Base-by-base conservation (phyloP, 2,888 invertebrate species). In the Drosophila merina region DNA sequence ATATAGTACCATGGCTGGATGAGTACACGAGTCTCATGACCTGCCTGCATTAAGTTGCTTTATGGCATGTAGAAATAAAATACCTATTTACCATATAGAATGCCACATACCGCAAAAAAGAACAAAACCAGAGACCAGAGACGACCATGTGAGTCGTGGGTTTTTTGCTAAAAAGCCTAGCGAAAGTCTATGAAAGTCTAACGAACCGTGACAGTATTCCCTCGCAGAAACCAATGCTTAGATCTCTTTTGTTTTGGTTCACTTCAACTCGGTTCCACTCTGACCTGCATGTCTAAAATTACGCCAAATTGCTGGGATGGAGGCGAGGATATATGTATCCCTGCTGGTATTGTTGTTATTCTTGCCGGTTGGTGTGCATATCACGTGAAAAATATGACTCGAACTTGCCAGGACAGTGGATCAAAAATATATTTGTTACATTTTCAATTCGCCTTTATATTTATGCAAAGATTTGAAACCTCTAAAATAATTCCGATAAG, bases 211-310 rank as follows among this genome's bases (percentile, higher is more conserved):
- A 64, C 67, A 47, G 47, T 54, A 42, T 12, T 55, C 30, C 48
- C 63, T 36, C 45, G 20, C 3, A 50, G 30, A 10, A 9, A n/a
- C n/a, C 2, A 5, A 44, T 9, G 12, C 8, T 9, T 28, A 8
- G 31, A 20, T 31, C n/a, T 7, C 5, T 38, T 8, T 9, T 4
- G n/a, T 36, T 9, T 4, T 31, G 5, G 33, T 55, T 33, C 55
- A 5, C 31, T 4, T 7, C 20, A 2, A 7, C 10, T 7, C 51
- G 8, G 40, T 10, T 30, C 36, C 48, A 59, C 31, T 42, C 20
- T 57, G 48, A 40, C 28, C 49, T 62, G 69, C 68, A 68, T 68
- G 80, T 77, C 80, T 83, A 75, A 77, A 79, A 80, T 77, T 83
- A 75, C 84, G 44, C 69, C 57, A 63, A 62, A 60, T 72, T 36